Conservation (phyloP, 2,113 vertebrate genomes). For the Tyto alba region DNA sequence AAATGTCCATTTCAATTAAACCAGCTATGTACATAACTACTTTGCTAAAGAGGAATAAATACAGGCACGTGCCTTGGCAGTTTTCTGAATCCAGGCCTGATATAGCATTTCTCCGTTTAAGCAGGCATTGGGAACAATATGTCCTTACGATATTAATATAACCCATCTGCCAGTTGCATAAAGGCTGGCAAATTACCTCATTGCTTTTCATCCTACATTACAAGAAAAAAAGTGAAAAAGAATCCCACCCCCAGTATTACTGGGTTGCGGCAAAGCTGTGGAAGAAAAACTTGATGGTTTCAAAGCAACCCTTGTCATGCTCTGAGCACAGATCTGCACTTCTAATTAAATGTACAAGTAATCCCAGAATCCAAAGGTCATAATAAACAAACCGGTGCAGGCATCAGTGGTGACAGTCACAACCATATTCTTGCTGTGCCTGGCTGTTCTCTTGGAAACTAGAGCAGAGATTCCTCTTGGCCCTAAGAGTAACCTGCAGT, state of each 20-base stretch:
- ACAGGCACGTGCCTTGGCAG: not conserved
- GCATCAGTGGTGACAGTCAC: not conserved
- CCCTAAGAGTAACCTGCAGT: not conserved
- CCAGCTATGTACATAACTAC: not conserved
- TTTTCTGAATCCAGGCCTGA: not conserved
- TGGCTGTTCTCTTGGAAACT: not conserved
- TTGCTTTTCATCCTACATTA: constrained; percentile 17
- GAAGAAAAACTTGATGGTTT: not conserved
- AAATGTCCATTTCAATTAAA: not conserved
- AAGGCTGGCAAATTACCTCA: constrained; percentile 47
- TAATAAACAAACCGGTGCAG: not conserved
- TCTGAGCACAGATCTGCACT: not conserved
- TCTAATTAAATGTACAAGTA: not conserved
- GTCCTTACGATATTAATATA: constrained; percentile 63
- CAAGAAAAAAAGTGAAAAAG: not conserved
- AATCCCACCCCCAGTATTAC: not conserved
- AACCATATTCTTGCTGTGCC: not conserved
- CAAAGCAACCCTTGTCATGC: not conserved
- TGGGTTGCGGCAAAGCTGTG: not conserved
- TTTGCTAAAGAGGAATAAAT: constrained; percentile 7
- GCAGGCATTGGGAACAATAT: constrained; percentile 40
- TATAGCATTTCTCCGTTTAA: constrained; percentile 27
- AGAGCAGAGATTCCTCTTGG: not conserved
- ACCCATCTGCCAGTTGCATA: constrained; percentile 58
- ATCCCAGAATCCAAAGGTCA: not conserved